Evolutionary conservation across 2,888 invertebrate species (phyloP), one percentile per base, ranked within the genome.

Genomic region (Nephrotoma guestfalica): DNA sequence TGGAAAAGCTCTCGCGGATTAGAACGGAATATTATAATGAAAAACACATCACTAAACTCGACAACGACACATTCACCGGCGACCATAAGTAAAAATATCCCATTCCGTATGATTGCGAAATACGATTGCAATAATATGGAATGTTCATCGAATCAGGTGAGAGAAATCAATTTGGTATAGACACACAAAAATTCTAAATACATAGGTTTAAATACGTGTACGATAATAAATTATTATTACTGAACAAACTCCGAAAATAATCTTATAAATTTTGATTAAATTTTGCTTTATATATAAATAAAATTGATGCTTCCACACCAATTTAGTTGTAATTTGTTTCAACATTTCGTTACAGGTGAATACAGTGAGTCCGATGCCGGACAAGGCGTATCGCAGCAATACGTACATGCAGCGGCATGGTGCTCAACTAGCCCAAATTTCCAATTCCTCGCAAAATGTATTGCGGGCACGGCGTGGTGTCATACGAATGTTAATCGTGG

Each of bases 401-500:
- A 84, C 84, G 9, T 84, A 41, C 15, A 91, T 92, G 41, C 90
- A 90, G 40, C 91, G 92, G n/a, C 92, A 92, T 86, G 89, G 88
- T 88, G 88, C 92, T 9, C 92, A 93, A 87, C 91, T 92, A 88
- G 92, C 93, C 87, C 94, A 94, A 89, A 93, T 95, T 89, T 94
- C 95, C 45, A 94, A 94, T 88, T 93, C 95, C 86, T 95, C 96
- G 86, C 95, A 94, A 89, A 96, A 96, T 90, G 95, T 96, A 11
- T 91, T 97, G 87, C 93, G 95, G 86, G 96, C 97, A 41, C 93
- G 97, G 30, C 93, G 96, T 45, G 96, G 96, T 86, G 97, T 98
- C 86, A 96, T 98, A 88, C 94, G 96, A 88, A 96, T 98, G 94
- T 93, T 98, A 88, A 96, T 98, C 88, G 95, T 96, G 42, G 96